Evolutionary conservation across 2,113 vertebrate genomes (phyloP), one percentile per base, ranked within the genome.

Genomic region (Perca flavescens): DNA sequence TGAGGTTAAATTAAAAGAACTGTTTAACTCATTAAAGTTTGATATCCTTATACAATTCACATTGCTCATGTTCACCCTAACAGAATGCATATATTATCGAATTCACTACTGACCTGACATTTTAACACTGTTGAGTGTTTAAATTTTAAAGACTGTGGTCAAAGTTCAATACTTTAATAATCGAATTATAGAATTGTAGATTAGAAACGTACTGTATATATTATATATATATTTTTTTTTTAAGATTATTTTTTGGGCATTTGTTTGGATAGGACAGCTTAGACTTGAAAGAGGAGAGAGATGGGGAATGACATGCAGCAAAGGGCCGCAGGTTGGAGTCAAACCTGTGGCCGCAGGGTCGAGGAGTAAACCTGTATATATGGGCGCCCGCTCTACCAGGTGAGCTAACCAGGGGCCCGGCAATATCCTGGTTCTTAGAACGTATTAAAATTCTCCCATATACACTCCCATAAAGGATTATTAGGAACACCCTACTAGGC

Each of bases 31-130:
- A 90, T 91, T 86, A 86, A 90, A 89, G 65, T 84, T 86, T 65
- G 40, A 92, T 90, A 81, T 88, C 61, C 54, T 77, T 74, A 92
- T 88, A 85, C 87, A 82, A 92, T 91, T 92, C 90, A 81, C 52
- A 77, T 77, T 36, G 28, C 70, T 89, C 53, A 63, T 82, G 58
- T 77, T 85, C 74, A 10, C 76, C 68, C 68, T 82, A 85, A 89
- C 84, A 82, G 62, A 64, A 77, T 81, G 89, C 84, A 90, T 90
- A 91, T 76, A 86, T 91, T 85, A 89, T 76, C 71, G 60, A 52
- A 83, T 81, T 86, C 82, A 80, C 73, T 49, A 3, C 78, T 81
- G 84, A 57, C 57, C 46, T 82, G 82, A 52, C 77, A 77, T 79
- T 77, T 82, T 89, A 80, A 91, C 77, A 86, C 81, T 63, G 50